These are phyloP conservation scores for Lerema accius DNA, from an alignment of 1,140 invertebrate genomes.

Conservation along the genomic window DNA sequence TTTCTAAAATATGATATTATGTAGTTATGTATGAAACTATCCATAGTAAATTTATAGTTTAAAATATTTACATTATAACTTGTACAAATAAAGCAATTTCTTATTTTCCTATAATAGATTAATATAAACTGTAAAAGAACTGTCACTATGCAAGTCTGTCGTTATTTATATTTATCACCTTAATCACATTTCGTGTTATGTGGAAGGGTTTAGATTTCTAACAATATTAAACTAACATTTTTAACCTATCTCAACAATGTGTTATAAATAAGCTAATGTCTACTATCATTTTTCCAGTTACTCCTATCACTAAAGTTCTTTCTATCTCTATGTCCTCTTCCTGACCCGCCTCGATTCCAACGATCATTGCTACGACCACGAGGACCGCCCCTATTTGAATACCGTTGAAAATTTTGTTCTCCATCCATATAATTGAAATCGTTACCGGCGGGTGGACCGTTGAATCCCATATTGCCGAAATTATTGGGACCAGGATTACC, in stretches of 20 bases:
- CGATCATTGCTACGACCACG: conserved; percentile 75
- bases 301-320: conserved; percentile 75
- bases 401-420: conserved; percentile 75
- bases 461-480: conserved; percentile 72
- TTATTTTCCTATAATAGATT: conserved; percentile 40
- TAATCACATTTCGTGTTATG: conserved; percentile 67
- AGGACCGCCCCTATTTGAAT: conserved; percentile 72
- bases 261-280: conserved; percentile 65
- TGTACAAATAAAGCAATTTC: conserved; percentile 51
- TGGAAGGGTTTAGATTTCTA: conserved; percentile 65
- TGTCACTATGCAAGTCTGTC: conserved; percentile 56
- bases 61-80: conserved; percentile 56
- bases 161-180: conserved; percentile 70
- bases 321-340: conserved; percentile 79
- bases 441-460: conserved; percentile 63
- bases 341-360: conserved; percentile 73
- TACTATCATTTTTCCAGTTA: conserved; percentile 75
- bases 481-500: conserved; percentile 69
- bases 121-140: conserved; percentile 52
- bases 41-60: conserved; percentile 38
- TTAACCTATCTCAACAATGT: conserved; percentile 41
- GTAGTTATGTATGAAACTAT: conserved; percentile 40
- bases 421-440: conserved; percentile 76
- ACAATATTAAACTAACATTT: conserved; percentile 56
- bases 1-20: conserved; percentile 47